Evolutionary conservation across 2,888 invertebrate species (phyloP), one percentile per base, ranked within the genome.

Genomic region (Sturmia bella): DNA sequence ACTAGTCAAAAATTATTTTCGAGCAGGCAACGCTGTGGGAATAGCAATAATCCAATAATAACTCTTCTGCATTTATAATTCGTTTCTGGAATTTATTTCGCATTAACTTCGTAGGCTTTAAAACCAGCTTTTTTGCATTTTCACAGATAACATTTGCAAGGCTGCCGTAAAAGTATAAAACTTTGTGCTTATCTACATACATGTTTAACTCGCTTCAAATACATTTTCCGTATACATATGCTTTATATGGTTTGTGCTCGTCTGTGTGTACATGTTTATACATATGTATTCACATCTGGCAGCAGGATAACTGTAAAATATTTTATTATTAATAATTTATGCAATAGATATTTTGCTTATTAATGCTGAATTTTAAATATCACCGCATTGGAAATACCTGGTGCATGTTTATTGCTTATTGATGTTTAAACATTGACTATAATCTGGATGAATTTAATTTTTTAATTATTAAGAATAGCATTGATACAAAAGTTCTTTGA

Each of bases 351-450:
- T 27, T 27, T 27, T 57, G 21, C 63, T 63, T 54, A 59, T 70
- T 75, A 70, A 59, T 21, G 64, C 50, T 75, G 70, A 56, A 75
- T 80, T 75, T 70, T 64, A 75, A 75, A 80, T 80, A 64, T 66
- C 19, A 72, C 54, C 72, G 54, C 80, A 80, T 54, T 56, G 41
- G 24, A 39, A 48, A 48, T 56, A 45, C 12, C 2, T n/a, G 27
- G 7, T 19, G 5, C 2, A 37, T 50, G 21, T 32, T 13, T 57
- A 15, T 57, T 54, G 37, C 32, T 24, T 63, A 61, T 70, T 68
- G 45, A 52, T 68, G 54, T 61, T 61, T 79, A 68, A 79, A 73
- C 73, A 79, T 79, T 79, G 79, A 68, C 73, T 61, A 13, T 48
- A 73, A 68, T 79, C 68, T 68, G 27, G 45, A 24, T 68, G 48